Evolutionary conservation across 92 coral and sea anemone species (phyloP), one percentile per base, ranked within the genome.

Genomic region (Siderastrea radians): DNA sequence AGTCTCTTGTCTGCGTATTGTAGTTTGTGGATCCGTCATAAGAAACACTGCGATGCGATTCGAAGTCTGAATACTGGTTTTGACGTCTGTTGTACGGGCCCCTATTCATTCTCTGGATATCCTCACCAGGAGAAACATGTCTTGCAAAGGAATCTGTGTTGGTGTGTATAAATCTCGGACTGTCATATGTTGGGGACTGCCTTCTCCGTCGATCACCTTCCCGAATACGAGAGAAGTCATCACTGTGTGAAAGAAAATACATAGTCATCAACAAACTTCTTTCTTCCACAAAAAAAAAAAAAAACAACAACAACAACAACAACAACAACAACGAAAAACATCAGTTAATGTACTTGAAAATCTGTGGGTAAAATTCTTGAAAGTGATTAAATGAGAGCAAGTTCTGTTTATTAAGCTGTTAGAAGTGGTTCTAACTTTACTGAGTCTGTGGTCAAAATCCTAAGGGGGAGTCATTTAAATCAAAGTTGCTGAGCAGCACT

Each of bases 91-190:
- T 26, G 73, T 84, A 73, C 1, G 19, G 48, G 6, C 58, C 68
- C 49, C 64, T 11, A 14, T 49, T 48, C 5, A 12, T 49, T 62
- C 52, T 61, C 11, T 26, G 48, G 10, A 26, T 7, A 12, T 60
- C 61, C 68, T 60, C 51, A 26, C 49, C 75, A 15, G 26, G 12
- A 13, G 50, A 7, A 9, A 16, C 84, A 38, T 52, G 76, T 59
- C 58, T 78, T 12, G 85, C 2, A 1, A 26, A 54, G 47, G 7
- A 61, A 3, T 62, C n/a, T 15, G 63, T 11, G 10, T n/a, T 63
- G 50, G 73, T 63, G 12, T 84, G 80, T 48, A 60, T 46, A 63
- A 58, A 45, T 61, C 87, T 74, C 15, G 80, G 73, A 62, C 78
- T 73, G 80, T 51, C 69, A 64, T 8, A 2, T 46, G 52, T 10